phyloP scores from a whole-genome alignment of 2,888 invertebrate species.

The Platycnemis pennipes region DNA sequence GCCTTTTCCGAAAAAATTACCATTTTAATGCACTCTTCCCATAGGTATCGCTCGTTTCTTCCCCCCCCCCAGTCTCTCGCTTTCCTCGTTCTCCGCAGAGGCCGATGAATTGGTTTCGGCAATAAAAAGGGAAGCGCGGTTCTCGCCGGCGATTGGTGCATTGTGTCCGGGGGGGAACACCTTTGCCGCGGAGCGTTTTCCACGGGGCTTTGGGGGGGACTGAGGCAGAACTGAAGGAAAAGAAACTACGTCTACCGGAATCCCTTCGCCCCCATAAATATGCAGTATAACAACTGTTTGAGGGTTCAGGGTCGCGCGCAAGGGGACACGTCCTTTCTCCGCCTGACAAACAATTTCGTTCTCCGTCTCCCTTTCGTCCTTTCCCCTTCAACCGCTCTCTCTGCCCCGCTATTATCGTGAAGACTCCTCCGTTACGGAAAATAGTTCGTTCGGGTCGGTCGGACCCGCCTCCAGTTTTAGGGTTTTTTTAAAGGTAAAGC shows the following conservation, averaged over 20 bases:
- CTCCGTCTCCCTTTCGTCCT: background rate
- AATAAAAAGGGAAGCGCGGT: background rate
- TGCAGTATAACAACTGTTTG: slow-evolving; percentile 39
- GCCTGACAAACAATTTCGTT: background rate
- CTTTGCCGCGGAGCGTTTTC: slow-evolving; percentile 36
- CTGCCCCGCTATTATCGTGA: slow-evolving; percentile 19
- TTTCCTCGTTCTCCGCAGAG: background rate
- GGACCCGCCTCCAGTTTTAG: background rate
- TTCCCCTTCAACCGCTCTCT: background rate
- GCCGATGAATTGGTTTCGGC: slow-evolving; percentile 11
- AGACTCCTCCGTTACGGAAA: slow-evolving; percentile 24
- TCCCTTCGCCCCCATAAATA: slow-evolving; percentile 53
- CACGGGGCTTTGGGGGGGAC: background rate
- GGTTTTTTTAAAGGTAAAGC: background rate
- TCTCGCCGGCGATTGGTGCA: background rate
- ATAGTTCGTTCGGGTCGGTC: background rate
- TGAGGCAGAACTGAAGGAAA: background rate
- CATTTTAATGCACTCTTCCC: background rate
- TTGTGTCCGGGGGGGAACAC: slow-evolving; percentile 21
- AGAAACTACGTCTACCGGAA: background rate
- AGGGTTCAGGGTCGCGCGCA: slow-evolving; percentile 27
- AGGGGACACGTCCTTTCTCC: background rate
- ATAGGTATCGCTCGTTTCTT: background rate
- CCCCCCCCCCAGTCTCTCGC: background rate
- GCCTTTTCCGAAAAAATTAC: background rate